Evolutionary conservation across 1,140 invertebrate genomes (phyloP), one percentile per base, ranked within the genome.

Genomic region (Lordiphosa collinella): DNA sequence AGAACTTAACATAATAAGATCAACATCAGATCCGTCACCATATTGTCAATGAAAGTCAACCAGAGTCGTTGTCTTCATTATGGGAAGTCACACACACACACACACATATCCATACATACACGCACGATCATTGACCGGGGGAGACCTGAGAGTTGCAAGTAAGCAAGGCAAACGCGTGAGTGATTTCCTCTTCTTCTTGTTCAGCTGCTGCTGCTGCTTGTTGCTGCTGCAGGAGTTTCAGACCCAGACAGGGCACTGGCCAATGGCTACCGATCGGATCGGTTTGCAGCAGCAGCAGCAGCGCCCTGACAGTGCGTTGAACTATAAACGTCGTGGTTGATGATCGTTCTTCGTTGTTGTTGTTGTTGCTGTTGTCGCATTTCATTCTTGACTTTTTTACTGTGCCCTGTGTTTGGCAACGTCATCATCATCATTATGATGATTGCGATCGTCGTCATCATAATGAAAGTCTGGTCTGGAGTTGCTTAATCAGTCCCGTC

Each of bases 1-100:
- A 32, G 38, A 34, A 16, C 36, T 55, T 53, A 43, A 44, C 63
- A 71, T 57, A 76, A 70, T 60, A 65, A 65, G 61, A 75, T 70
- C 60, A 49, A 48, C 43, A 56, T 73, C 54, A 51, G 63, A 74
- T 55, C 49, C 67, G 67, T 68, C 49, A 68, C 46, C 63, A 67
- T 67, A 67, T 67, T 67, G 63, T 74, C 63, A 68, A 74, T 74
- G 70, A 55, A 76, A 75, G 63, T 79, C 72, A 71, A 71, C 71
- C 52, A 66, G 60, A 70, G 78, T 63, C 66, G 75, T 84, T 82
- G 78, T 65, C 78, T 82, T 82, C 76, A 76, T 82, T 82, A 76
- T 76, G 71, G 61, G 58, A 54, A 57, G 52, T 34, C 52, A 37
- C 36, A 13, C 34, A 31, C 32, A 37, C 16, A 29, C 36, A 64